A percentile compares a stretch with the other conserved stretches of the same genome.
These are phyloP conservation scores for Cliona cf. orientalis DNA, from an alignment of 37 sponge, comb jelly and placozoan genomes.

Conservation along the genomic window DNA sequence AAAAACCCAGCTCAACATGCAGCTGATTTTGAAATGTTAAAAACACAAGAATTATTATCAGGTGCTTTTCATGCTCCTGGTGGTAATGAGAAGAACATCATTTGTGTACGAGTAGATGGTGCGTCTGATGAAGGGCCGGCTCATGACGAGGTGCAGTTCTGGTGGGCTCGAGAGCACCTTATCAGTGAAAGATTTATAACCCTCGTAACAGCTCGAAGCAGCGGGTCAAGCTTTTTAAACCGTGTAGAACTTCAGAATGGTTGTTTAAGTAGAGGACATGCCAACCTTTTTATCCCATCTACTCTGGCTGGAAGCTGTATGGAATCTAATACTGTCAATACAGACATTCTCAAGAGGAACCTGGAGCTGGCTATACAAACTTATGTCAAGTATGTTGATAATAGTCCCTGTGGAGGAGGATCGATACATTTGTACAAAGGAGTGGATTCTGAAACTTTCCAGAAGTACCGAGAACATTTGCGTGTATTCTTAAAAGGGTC, in stretches of 20 bases:
- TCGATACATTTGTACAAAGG: conserved; percentile 30
- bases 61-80: not conserved
- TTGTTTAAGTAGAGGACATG: conserved; percentile 27
- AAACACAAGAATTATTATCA: not conserved
- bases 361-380: conserved; percentile 23
- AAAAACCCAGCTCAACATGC: conserved; percentile 12
- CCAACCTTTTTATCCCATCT: conserved; percentile 40
- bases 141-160: conserved; percentile 32
- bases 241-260: conserved; percentile 33
- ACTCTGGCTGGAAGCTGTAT: conserved; percentile 33
- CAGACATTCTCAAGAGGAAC: not conserved
- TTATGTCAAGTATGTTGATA: conserved; percentile 8
- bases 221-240: conserved; percentile 11
- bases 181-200: not conserved
- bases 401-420: conserved; percentile 37
- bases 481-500: conserved; percentile 35
- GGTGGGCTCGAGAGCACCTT: conserved; percentile 1
- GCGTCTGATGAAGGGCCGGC: conserved; percentile 30
- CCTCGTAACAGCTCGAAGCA: conserved; percentile 4
- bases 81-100: not conserved
- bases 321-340: conserved; percentile 19
- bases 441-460: conserved; percentile 17
- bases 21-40: conserved; percentile 1
- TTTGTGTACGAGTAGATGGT: conserved; percentile 20
- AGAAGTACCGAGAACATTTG: conserved; percentile 6